A percentile compares a stretch with the other conserved stretches of the same genome.
Conservation (phyloP, 2,113 vertebrate species). For the Lutjanus erythropterus region DNA sequence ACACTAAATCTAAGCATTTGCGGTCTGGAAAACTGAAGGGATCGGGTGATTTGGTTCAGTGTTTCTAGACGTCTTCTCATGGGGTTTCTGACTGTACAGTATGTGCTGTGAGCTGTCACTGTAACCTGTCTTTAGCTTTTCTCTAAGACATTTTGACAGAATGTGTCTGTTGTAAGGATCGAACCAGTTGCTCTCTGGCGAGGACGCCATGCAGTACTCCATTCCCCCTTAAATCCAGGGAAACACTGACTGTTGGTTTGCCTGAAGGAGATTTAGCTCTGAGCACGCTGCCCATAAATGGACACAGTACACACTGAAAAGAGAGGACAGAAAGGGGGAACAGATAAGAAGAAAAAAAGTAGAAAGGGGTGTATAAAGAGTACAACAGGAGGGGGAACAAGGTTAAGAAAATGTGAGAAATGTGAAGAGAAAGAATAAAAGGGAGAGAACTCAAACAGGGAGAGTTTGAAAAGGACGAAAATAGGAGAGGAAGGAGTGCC, state of each 20-base stretch:
- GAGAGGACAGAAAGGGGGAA: background rate
- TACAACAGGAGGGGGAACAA: background rate
- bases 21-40: background rate
- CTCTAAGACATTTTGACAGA: no score
- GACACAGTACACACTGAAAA: slow-evolving; percentile 38
- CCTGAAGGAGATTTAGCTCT: slow-evolving; percentile 32
- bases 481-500: slow-evolving; percentile 37
- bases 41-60: background rate
- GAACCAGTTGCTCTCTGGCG: accelerated
- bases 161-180: background rate
- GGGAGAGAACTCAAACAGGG: background rate
- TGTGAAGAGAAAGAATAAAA: slow-evolving; percentile 9
- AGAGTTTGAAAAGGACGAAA: slow-evolving; percentile 34
- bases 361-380: slow-evolving; percentile 2
- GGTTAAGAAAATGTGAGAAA: slow-evolving; percentile 5
- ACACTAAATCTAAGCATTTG: background rate
- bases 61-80: background rate
- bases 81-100: background rate
- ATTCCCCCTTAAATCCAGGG: slow-evolving; percentile 48
- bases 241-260: slow-evolving; percentile 22
- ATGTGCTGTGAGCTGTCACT: no score
- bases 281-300: slow-evolving; percentile 67
- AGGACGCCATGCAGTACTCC: background rate
- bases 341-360: background rate
- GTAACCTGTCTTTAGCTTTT: background rate